Percentiles rank a stretch among this genome's conserved stretches.
phyloP scores from a whole-genome alignment of 2,888 invertebrate species.

The Candidula unifasciata region DNA sequence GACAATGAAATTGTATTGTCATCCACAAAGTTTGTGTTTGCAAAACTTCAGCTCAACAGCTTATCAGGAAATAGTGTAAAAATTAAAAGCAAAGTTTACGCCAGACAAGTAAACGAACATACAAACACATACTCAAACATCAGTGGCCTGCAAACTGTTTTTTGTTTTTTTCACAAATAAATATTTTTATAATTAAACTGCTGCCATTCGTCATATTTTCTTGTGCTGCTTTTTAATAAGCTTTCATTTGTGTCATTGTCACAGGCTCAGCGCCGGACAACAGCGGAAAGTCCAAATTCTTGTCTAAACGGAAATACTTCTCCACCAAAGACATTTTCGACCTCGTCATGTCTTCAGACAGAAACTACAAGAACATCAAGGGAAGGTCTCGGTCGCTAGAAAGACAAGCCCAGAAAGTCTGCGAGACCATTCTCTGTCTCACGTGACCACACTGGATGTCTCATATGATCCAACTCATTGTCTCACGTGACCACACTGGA shows the following conservation, averaged over 20 bases:
- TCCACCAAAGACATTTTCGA: conserved; percentile 41
- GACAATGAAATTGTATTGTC: too few relatives aligned
- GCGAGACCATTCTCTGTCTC: conserved; percentile 23
- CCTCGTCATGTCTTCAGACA: conserved; percentile 29
- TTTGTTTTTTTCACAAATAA: too few relatives aligned
- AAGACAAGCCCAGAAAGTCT: conserved; percentile 36
- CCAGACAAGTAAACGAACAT: too few relatives aligned
- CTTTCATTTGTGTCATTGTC: neutral
- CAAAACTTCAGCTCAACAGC: too few relatives aligned
- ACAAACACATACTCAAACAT: too few relatives aligned
- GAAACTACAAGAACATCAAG: neutral
- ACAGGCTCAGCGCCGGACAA: conserved; percentile 15
- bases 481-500: neutral
- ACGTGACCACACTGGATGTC: neutral
- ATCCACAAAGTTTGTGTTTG: too few relatives aligned
- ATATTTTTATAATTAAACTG: too few relatives aligned
- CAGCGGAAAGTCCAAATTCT: neutral
- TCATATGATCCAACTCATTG: too few relatives aligned
- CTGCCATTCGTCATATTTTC: too few relatives aligned
- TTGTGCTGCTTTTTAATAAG: too few relatives aligned
- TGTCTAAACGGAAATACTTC: conserved; percentile 36
- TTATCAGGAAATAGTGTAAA: too few relatives aligned
- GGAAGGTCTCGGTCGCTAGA: conserved; percentile 21
- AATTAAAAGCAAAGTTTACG: too few relatives aligned
- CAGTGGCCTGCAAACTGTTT: neutral